Evolutionary conservation across 2,797 vertebrate genomes (phyloP), one percentile per base, ranked within the genome.

Genomic region (Hippopotamyrus pictus): DNA sequence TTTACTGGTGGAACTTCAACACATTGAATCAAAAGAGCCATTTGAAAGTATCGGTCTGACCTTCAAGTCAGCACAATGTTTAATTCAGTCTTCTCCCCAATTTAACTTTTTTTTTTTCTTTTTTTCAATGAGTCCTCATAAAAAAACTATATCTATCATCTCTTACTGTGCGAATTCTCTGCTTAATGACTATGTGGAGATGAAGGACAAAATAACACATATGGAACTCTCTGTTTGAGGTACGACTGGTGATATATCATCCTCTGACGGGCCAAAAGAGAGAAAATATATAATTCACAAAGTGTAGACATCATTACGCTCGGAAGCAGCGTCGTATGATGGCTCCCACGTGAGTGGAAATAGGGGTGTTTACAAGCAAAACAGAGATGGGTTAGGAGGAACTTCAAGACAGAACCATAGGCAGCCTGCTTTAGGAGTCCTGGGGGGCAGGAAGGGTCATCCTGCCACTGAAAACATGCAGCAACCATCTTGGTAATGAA

Each of bases 81-180:
- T 84, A 83, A 89, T 84, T 22, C 73, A 83, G 73, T 79, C 48
- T 76, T 88, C 53, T 82, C 76, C 83, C 83, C 11, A 14, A 83
- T 88, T 88, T 59, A 57, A 82, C 50, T 22, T 73, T 79, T 44
- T 79, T 88, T 65, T 29, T 12, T 48, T 37, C 4, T 14, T 48
- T 48, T 8, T 88, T 88, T 54, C 69, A 88, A 82, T 53, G 50
- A 25, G 41, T 88, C 33, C 69, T 79, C n/a, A 85, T 85, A 50
- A 25, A 85, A 85, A 50, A 85, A 85, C 44, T 46, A 83, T 83
- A 51, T 25, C 44, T 85, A 50, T 85, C 48, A 51, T 85, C 44
- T 48, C 83, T 48, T 85, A 85, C 22, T 29, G 83, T 22, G 41
- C 0, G 76, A 82, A 82, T 82, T 44, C 76, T 82, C 41, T 44